Base-by-base conservation (phyloP, 2,797 vertebrate genomes). In the Myotis daubentonii region DNA sequence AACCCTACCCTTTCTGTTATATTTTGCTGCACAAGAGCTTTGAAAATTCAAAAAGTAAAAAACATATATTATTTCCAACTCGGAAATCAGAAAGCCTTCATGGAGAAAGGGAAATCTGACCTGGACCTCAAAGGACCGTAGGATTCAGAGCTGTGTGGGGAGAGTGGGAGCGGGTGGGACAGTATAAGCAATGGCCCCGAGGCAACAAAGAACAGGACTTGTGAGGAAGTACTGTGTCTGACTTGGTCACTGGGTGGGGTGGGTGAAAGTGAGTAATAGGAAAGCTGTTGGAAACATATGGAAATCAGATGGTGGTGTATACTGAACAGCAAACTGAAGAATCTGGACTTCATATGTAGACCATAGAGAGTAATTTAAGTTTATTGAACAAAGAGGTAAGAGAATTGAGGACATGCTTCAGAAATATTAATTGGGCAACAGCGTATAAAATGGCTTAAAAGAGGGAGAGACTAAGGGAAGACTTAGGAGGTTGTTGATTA, bases 381-480 rank as follows among this genome's bases (percentile, higher is more conserved):
- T 80, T 83, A 91, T 20, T 83, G 65, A 87, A 92, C 44, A 89
- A 88, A 53, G 41, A 12, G 20, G 12, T 53, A 55, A 89, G 25
- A 79, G 70, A 16, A 80, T 23, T 65, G 8, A n/a, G 28, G 75
- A 19, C 51, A 60, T 83, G 33, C 28, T 95, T 94, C 57, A 71
- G 28, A 92, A 94, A 95, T 49, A 94, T 92, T 89, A 81, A 89
- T n/a, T 83, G 72, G 5, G n/a, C 23, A 70, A 62, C 51, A 53
- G 28, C 74, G 2, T 68, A 15, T 60, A 65, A 86, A 87, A 51
- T 53, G 4, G 15, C 92, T 80, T 74, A 71, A 81, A 96, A 89
- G 47, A 20, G 9, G 62, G 15, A 89, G 53, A 87, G 33, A 53
- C 12, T 12, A 80, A 71, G 78, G 72, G 76, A 62, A 89, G 30